phyloP scores from a whole-genome alignment of 1,140 invertebrate species.

The Eumaeus atala region DNA sequence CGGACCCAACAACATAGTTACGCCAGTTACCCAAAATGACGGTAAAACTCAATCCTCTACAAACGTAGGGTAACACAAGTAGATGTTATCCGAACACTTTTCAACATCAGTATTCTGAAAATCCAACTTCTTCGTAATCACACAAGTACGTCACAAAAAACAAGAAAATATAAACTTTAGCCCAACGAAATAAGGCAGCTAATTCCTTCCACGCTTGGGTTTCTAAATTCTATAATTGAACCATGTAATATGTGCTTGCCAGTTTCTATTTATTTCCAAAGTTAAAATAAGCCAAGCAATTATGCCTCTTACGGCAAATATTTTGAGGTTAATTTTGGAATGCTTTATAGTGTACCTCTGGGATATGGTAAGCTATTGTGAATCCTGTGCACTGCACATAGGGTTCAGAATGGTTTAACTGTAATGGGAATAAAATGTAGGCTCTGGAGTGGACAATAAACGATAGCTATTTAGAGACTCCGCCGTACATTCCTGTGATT shows the following conservation, averaged over 20 bases:
- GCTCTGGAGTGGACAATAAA: slow-evolving; percentile 13
- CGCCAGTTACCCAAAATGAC: too few species aligned
- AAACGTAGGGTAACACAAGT: neutral
- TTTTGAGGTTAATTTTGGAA: slow-evolving; percentile 29
- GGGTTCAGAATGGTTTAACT: slow-evolving; percentile 11
- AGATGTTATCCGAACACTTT: slow-evolving; percentile 4
- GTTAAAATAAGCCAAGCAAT: slow-evolving; percentile 22
- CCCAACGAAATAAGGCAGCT: slow-evolving; percentile 21
- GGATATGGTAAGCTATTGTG: slow-evolving; percentile 1
- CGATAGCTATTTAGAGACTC: slow-evolving; percentile 1
- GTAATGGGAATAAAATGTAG: slow-evolving; percentile 12
- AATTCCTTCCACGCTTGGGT: slow-evolving; percentile 17
- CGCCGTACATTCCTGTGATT: slow-evolving; percentile 10
- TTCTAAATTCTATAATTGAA: slow-evolving; percentile 12
- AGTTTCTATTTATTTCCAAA: slow-evolving; percentile 24
- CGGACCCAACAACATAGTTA: too few species aligned
- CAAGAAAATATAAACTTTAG: slow-evolving; percentile 23
- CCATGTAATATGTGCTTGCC: slow-evolving; percentile 29
- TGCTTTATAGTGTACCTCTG: slow-evolving; percentile 6
- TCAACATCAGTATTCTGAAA: slow-evolving; percentile 9
- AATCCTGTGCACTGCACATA: neutral
- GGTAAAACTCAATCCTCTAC: too few species aligned
- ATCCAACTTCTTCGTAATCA: neutral
- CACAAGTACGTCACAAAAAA: slow-evolving; percentile 7
- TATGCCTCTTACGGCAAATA: slow-evolving; percentile 27